Evolutionary conservation across 2,797 vertebrate species (phyloP), one percentile per base, ranked within the genome.

Genomic region (Balearica regulorum): DNA sequence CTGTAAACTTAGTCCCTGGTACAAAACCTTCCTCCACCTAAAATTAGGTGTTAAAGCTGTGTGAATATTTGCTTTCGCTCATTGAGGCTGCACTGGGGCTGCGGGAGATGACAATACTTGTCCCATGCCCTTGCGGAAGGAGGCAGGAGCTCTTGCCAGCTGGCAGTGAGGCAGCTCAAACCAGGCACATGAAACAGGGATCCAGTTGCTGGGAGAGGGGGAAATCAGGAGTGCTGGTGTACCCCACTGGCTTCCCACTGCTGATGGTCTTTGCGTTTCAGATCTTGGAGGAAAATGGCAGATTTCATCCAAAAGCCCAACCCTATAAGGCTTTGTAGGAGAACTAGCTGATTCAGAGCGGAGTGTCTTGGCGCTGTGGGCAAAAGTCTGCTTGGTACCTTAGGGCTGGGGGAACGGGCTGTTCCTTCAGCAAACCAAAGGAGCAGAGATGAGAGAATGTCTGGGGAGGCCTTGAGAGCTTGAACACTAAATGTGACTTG

Each of bases 161-260:
- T 65, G 57, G 18, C 33, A 13, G 28, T 10, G 55, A n/a, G 25
- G 43, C 16, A 43, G 8, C 4, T 62, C 33, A 35, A 37, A 46
- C 18, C 44, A 37, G 49, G 39, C 28, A 25, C 25, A 21, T 48
- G 33, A 54, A 29, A 39, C 19, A 83, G 22, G 44, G 1, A 5
- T 76, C 3, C 22, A 22, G 1, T 0, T 83, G 16, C n/a, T 26
- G 39, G 19, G 25, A 43, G 3, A 1, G 5, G 17, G 8, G n/a
- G 4, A 18, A 9, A 5, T 13, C 0, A 0, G n/a, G 13, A 25
- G 10, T 75, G 57, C 33, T 1, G 1, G 17, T 25, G 20, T 48
- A 58, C 7, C n/a, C 22, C 16, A 28, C 39, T n/a, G 57, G 24
- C 39, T 75, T 58, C 53, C 35, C 19, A 6, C 22, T 4, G 8